Base-by-base conservation (phyloP, 2,113 vertebrate genomes). In the Limanda limanda region DNA sequence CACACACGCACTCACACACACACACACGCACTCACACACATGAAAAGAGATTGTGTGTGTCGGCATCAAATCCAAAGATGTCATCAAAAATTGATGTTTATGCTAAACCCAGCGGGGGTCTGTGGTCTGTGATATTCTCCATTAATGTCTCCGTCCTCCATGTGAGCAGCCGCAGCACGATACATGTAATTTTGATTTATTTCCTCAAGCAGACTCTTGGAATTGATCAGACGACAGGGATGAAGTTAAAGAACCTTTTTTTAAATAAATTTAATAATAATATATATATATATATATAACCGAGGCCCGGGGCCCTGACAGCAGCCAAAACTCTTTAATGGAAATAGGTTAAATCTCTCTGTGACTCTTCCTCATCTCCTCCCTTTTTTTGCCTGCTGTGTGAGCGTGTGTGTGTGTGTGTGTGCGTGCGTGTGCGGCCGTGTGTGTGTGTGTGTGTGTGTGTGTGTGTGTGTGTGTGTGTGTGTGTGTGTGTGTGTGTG, bases 281-380 rank as follows among this genome's bases (percentile, higher is more conserved):
- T 31, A 31, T 42, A 23, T 25, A 25, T 42, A 23, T 25, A 25
- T 25, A 25, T 12, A 37, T 60, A 60, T 61, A 86, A 88, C 76
- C 77, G 70, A 84, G 74, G 77, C 83, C 74, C 65, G 14, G 12
- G 81, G 88, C 74, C 54, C 52, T 31, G 58, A 79, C 74, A 55
- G 63, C 74, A 76, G 67, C 52, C 27, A 51, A 86, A 70, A 60
- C 61, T 77, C 23, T 75, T 86, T 85, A 73, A 85, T 82, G 80
- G 51, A 91, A 91, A 87, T 90, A 77, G 88, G 88, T 89, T 90
- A 79, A 71, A 68, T 82, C 85, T 84, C 85, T 56, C 69, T 73
- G 84, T 23, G 79, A 83, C 66, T 84, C 79, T 20, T 82, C 82
- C 59, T 66, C 74, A 2, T 85, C 84, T 76, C 76, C 80, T 68